Evolutionary conservation across 1,140 invertebrate genomes (phyloP).

Genomic region (Drusus annulatus): DNA sequence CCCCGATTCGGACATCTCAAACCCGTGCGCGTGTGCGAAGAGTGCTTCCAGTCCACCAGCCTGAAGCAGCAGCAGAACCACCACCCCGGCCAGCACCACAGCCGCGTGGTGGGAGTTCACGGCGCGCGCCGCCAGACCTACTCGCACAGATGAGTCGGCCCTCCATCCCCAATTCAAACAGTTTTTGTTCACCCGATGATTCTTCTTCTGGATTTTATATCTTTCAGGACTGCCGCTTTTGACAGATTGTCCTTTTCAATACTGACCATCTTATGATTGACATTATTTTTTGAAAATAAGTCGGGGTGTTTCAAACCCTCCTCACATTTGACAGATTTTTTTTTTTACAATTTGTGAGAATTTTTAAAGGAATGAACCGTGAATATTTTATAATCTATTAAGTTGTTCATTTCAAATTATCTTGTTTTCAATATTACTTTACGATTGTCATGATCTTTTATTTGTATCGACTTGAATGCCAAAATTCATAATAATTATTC

Average conservation of each 20-base stretch:
- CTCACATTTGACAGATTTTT: too few relatives aligned
- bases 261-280: too few relatives aligned
- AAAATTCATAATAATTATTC: too few relatives aligned
- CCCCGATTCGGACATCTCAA: slow-evolving; percentile 93
- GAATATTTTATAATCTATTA: too few relatives aligned
- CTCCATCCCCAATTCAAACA: neutral
- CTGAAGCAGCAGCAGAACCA: slow-evolving; percentile 39
- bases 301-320: too few relatives aligned
- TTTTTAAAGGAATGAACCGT: too few relatives aligned
- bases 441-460: too few relatives aligned
- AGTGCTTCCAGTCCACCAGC: slow-evolving; percentile 78
- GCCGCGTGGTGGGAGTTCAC: neutral
- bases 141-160: slow-evolving; percentile 51
- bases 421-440: too few relatives aligned
- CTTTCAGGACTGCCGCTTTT: neutral
- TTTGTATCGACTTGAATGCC: too few relatives aligned
- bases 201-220: neutral
- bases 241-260: neutral
- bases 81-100: neutral
- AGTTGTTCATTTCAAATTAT: too few relatives aligned
- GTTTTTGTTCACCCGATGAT: neutral
- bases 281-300: too few relatives aligned
- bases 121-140: slow-evolving; percentile 33
- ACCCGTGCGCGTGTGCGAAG: slow-evolving; percentile 95
- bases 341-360: too few relatives aligned